phyloP scores from a whole-genome alignment of 2,113 vertebrate species.

The Aphelocoma coerulescens region DNA sequence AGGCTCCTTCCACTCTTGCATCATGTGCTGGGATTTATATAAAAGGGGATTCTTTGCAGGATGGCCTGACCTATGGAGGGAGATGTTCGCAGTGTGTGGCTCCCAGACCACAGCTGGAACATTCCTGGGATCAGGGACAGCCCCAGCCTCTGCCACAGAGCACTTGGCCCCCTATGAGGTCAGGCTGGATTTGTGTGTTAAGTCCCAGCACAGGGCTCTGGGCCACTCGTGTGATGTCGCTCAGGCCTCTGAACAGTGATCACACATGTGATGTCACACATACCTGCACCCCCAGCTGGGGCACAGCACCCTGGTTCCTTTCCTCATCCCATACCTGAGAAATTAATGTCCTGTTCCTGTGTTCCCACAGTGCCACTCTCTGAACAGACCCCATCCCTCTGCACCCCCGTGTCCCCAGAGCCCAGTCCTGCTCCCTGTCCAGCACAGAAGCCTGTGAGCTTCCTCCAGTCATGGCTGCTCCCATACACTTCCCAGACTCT shows the following conservation, averaged over 20 bases:
- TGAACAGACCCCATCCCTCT: not conserved
- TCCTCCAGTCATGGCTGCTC: not conserved
- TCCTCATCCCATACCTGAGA: not conserved
- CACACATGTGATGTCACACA: not conserved
- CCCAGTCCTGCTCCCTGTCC: not conserved
- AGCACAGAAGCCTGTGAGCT: not conserved
- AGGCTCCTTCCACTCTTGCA: not conserved
- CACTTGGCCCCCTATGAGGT: not conserved
- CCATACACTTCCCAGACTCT: not conserved
- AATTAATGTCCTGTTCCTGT: not conserved
- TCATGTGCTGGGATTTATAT: not conserved
- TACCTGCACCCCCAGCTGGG: not conserved
- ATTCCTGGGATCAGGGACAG: rapidly evolving
- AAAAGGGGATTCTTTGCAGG: not conserved
- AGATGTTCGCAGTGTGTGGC: rapidly evolving
- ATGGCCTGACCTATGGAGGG: not conserved
- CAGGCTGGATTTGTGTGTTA: not conserved
- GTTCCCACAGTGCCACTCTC: rapidly evolving
- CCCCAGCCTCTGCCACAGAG: not conserved
- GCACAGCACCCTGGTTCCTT: not conserved
- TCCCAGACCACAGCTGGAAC: not conserved
- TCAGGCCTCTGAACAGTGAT: not conserved
- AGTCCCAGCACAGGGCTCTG: not conserved
- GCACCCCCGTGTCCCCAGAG: rapidly evolving
- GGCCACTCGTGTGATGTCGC: not conserved